Evolutionary conservation across 2,797 vertebrate genomes (phyloP).

Genomic region (Myotis vivesi): DNA sequence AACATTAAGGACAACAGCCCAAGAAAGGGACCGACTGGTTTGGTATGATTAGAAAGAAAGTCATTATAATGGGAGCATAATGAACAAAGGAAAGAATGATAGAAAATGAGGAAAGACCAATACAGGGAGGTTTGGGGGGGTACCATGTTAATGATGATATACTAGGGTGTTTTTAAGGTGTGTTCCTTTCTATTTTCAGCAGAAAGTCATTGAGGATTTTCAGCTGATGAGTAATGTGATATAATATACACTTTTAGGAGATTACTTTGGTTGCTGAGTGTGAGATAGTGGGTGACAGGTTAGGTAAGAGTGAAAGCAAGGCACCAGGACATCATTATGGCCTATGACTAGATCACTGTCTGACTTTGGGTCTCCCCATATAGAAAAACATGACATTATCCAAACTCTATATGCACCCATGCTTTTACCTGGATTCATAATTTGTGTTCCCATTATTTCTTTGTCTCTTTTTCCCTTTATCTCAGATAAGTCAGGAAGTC

Average conservation of each 20-base stretch:
- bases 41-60: neutral
- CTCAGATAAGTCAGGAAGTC: neutral
- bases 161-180: neutral
- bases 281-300: neutral
- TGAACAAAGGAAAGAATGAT: neutral
- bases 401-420: neutral
- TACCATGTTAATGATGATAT: neutral
- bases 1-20: neutral
- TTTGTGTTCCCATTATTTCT: neutral
- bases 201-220: neutral
- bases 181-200: neutral
- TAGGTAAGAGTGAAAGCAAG: neutral
- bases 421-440: neutral
- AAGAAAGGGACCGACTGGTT: neutral
- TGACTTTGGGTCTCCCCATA: neutral
- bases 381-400: neutral
- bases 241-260: neutral
- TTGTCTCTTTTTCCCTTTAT: neutral
- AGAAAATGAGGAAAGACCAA: neutral
- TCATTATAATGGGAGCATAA: neutral
- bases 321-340: accelerated
- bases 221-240: neutral
- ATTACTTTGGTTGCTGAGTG: neutral
- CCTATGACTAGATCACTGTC: neutral
- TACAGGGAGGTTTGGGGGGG: neutral